A percentile compares a stretch with the other conserved stretches of the same genome.
These are phyloP conservation scores for Idaea dimidiata DNA, from an alignment of 2,888 invertebrate genomes.

Conservation along the genomic window DNA sequence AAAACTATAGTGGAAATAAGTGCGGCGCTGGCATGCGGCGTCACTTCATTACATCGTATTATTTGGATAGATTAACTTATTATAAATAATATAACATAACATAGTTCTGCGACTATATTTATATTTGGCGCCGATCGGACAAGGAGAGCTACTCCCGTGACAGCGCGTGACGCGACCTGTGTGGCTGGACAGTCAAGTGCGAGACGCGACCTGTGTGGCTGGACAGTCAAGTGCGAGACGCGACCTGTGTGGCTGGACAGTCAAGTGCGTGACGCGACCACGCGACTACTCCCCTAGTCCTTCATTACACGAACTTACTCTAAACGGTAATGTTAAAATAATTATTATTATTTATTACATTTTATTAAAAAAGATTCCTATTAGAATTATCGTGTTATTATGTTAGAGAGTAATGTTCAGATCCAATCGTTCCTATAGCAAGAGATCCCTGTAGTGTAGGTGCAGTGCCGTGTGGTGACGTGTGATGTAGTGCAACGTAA, in stretches of 20 bases:
- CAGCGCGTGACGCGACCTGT: background rate
- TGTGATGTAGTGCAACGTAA: too few relatives aligned
- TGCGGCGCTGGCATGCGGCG: too few relatives aligned
- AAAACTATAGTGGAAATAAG: conserved; percentile 33
- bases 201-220: too few relatives aligned
- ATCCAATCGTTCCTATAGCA: background rate
- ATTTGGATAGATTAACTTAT: conserved; percentile 16
- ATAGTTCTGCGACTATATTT: conserved; percentile 20
- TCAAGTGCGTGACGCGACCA: background rate
- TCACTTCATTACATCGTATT: too few relatives aligned
- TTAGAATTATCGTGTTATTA: background rate
- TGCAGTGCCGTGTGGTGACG: too few relatives aligned
- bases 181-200: too few relatives aligned
- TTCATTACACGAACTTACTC: background rate
- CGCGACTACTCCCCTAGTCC: background rate
- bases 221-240: too few relatives aligned
- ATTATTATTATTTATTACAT: background rate
- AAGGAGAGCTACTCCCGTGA: background rate
- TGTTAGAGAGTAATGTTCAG: conserved; percentile 16
- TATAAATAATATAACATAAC: conserved; percentile 47
- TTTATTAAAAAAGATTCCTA: background rate
- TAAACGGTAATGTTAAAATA: conserved; percentile 1
- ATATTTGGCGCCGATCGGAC: conserved; percentile 22
- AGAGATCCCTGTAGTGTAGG: background rate
- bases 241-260: too few relatives aligned